A percentile compares a stretch with the other conserved stretches of the same genome.
phyloP scores from a whole-genome alignment of 2,797 vertebrate genomes.

The Darevskia nairensis region DNA sequence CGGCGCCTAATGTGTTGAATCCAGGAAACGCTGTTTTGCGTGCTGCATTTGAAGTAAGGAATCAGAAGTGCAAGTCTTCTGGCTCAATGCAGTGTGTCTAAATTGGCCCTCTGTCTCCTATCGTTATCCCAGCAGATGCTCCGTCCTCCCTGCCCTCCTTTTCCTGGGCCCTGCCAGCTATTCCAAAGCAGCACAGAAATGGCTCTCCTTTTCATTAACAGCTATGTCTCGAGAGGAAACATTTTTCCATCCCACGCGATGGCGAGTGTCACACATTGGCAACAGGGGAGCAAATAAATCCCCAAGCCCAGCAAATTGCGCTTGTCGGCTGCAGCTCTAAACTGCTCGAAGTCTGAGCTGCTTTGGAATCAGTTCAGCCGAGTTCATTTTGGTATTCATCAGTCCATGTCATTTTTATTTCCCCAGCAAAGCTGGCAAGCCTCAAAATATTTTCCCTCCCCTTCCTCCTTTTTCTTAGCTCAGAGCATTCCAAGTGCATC shows the following conservation, averaged over 20 bases:
- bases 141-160: neutral
- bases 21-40: neutral
- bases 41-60: no score
- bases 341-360: neutral
- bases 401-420: slow-evolving; percentile 32
- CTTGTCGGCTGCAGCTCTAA: neutral
- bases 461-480: slow-evolving; percentile 15
- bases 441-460: neutral
- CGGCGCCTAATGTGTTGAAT: neutral
- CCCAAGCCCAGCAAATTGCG: neutral
- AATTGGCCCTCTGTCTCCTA: neutral
- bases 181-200: slow-evolving; percentile 21
- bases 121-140: neutral
- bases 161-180: slow-evolving; percentile 1
- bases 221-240: slow-evolving; percentile 35
- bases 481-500: slow-evolving; percentile 21
- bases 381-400: neutral
- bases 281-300: neutral
- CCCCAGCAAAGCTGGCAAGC: slow-evolving; percentile 6
- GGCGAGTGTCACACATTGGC: neutral
- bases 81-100: neutral
- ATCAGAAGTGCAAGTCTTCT: neutral
- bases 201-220: slow-evolving; percentile 25
- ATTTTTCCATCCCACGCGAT: neutral
- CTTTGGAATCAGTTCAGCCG: slow-evolving; percentile 10